Evolutionary conservation across 2,113 vertebrate genomes (phyloP).

Genomic region (Gnathonemus longibarbis): DNA sequence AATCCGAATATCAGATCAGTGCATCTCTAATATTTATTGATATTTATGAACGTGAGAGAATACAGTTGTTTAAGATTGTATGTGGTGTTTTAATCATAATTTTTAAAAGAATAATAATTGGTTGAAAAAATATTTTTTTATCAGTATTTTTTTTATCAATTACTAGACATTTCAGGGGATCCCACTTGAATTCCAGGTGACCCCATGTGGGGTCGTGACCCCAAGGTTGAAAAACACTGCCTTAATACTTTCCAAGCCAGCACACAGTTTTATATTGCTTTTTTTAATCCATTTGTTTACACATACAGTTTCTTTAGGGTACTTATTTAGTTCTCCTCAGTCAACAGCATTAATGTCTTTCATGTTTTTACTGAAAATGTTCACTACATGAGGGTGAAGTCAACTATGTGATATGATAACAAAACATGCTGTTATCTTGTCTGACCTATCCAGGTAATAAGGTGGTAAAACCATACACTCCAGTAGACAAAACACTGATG

Average conservation of each 20-base stretch:
- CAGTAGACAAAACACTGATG: slow-evolving; percentile 65
- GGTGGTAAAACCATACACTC: slow-evolving; percentile 87
- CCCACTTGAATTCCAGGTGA: too few relatives aligned
- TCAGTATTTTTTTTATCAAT: too few relatives aligned
- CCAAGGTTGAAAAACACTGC: too few relatives aligned
- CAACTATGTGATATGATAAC: not conserved
- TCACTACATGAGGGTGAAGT: not conserved
- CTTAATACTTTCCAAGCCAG: not conserved
- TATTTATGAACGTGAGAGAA: too few relatives aligned
- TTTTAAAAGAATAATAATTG: too few relatives aligned
- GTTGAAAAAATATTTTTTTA: too few relatives aligned
- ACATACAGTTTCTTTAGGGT: not conserved
- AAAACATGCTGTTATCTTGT: not conserved
- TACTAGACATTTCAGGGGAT: too few relatives aligned
- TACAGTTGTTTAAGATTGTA: too few relatives aligned
- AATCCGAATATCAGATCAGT: too few relatives aligned
- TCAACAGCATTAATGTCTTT: not conserved
- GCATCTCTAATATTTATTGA: too few relatives aligned
- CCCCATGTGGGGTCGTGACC: too few relatives aligned
- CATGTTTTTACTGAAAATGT: not conserved
- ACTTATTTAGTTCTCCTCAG: not conserved
- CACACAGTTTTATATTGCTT: not conserved
- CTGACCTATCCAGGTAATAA: slow-evolving; percentile 62
- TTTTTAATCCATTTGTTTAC: not conserved
- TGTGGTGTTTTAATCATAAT: too few relatives aligned